phyloP scores from a whole-genome alignment of 2,797 vertebrate genomes.

The Characodon lateralis region DNA sequence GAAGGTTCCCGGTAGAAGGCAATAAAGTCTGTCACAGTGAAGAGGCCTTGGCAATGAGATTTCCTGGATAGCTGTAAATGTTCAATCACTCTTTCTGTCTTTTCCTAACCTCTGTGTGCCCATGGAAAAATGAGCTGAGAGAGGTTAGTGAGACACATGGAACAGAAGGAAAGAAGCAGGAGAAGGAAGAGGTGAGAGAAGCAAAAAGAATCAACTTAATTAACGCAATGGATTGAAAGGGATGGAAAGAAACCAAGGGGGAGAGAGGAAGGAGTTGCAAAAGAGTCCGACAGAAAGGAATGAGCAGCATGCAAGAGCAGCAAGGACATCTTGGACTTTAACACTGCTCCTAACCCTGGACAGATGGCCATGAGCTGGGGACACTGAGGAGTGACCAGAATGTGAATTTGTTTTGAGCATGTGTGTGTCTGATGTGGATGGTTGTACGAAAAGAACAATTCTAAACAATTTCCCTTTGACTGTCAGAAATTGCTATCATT shows the following conservation, averaged over 20 bases:
- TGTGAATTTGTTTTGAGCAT: conserved; percentile 12
- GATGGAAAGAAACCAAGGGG: conserved; percentile 9
- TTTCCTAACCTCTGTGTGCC: conserved; percentile 30
- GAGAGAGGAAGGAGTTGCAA: neutral
- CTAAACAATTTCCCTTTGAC: neutral
- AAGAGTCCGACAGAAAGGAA: conserved; percentile 25
- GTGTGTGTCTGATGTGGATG: neutral
- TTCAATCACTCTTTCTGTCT: conserved; percentile 64
- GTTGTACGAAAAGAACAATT: neutral
- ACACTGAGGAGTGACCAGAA: conserved; percentile 33
- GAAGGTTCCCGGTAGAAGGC: conserved; percentile 66
- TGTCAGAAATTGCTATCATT: neutral
- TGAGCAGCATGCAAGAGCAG: conserved; percentile 23
- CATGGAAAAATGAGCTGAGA: conserved; percentile 18
- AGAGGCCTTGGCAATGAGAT: conserved; percentile 65
- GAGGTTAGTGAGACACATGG: neutral
- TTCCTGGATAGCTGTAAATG: conserved; percentile 75
- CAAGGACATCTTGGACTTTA: conserved; percentile 56
- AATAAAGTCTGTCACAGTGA: conserved; percentile 76
- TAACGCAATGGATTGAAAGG: conserved; percentile 24
- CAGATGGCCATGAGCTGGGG: conserved; percentile 51
- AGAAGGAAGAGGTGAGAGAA: neutral
- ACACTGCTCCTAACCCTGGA: conserved; percentile 47
- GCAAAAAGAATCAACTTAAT: conserved; percentile 26
- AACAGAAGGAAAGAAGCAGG: neutral